Percentiles rank a stretch among this genome's conserved stretches.
phyloP scores from a whole-genome alignment of 2,113 vertebrate species.

The Oryzias melastigma region DNA sequence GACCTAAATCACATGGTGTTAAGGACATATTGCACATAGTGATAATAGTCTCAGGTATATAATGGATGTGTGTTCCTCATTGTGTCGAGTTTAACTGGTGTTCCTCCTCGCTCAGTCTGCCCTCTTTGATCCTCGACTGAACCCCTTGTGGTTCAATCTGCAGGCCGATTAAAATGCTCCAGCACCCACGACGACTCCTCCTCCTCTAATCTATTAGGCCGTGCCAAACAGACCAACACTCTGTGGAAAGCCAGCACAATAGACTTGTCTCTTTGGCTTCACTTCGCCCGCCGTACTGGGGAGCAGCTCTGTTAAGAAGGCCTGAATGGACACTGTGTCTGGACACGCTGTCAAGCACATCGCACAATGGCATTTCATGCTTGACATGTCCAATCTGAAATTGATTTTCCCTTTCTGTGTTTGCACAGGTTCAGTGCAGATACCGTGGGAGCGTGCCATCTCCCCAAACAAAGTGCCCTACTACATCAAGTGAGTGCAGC shows the following conservation, averaged over 20 bases:
- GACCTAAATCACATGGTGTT: too few species aligned
- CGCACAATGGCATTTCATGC: slow-evolving; percentile 57
- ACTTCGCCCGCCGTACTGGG: slow-evolving; percentile 36
- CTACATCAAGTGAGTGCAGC: slow-evolving; percentile 95
- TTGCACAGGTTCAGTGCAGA: slow-evolving; percentile 91
- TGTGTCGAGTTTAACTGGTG: slow-evolving; percentile 7
- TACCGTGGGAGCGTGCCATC: slow-evolving; percentile 97
- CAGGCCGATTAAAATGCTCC: slow-evolving; percentile 18
- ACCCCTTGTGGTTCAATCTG: slow-evolving; percentile 25
- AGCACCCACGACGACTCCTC: slow-evolving; percentile 14
- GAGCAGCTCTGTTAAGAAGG: slow-evolving; percentile 30
- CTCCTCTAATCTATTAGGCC: slow-evolving; percentile 33
- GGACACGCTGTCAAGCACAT: slow-evolving; percentile 44
- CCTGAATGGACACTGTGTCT: slow-evolving; percentile 46
- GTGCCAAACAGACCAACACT: slow-evolving; percentile 45
- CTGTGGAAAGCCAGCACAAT: slow-evolving; percentile 51
- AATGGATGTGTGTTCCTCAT: neutral
- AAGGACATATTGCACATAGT: too few species aligned
- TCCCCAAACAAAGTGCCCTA: slow-evolving; percentile 99
- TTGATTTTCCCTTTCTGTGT: slow-evolving; percentile 55
- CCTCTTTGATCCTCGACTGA: slow-evolving; percentile 29
- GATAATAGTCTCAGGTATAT: too few species aligned
- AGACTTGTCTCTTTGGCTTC: slow-evolving; percentile 45
- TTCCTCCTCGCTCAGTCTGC: slow-evolving; percentile 8
- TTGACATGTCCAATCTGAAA: slow-evolving; percentile 45